Evolutionary conservation across 2,797 vertebrate species (phyloP), one percentile per base, ranked within the genome.

Genomic region (Emydoidea blandingii): DNA sequence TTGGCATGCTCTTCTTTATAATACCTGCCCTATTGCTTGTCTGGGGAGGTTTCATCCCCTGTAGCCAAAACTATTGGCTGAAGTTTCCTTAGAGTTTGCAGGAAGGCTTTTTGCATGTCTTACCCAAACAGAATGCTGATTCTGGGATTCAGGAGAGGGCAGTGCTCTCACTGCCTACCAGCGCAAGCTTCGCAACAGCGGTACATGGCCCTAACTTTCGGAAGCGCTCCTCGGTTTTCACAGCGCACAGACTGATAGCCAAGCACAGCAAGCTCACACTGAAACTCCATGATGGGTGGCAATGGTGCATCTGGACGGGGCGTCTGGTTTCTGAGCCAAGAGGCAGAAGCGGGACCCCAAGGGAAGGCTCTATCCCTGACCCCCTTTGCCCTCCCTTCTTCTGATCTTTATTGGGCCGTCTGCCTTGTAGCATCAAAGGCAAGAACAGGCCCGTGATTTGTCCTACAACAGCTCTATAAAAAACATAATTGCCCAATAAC

Each of bases 401-500:
- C 98, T 98, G 98, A 98, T 98, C 98, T 98, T 98, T 98, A 98
- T 98, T 98, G 97, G 97, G 96, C 97, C 87, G 97, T 98, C 98
- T 98, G 98, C 98, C 97, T 97, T 5, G 2, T 93, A 96, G 97
- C 98, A 98, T 98, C 98, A 98, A 98, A 98, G 98, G 97, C 97
- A 98, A 98, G 95, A 97, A 97, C 95, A 94, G 97, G 95, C 95
- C 98, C 97, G 95, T 85, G 98, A 98, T 98, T 98, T 98, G 98
- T 98, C 98, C 97, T 94, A 97, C 97, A 96, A 98, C 98, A 98
- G 98, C 97, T 98, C 98, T 97, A 98, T 98, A 98, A 98, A 98
- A 98, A 98, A 94, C 96, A 97, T 98, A 98, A 98, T 98, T 98
- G 98, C 98, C 97, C 98, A 98, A 98, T 98, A 98, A 98, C 97